Evolutionary conservation across 2,113 vertebrate species (phyloP), one percentile per base, ranked within the genome.

Genomic region (Eublepharis macularius): DNA sequence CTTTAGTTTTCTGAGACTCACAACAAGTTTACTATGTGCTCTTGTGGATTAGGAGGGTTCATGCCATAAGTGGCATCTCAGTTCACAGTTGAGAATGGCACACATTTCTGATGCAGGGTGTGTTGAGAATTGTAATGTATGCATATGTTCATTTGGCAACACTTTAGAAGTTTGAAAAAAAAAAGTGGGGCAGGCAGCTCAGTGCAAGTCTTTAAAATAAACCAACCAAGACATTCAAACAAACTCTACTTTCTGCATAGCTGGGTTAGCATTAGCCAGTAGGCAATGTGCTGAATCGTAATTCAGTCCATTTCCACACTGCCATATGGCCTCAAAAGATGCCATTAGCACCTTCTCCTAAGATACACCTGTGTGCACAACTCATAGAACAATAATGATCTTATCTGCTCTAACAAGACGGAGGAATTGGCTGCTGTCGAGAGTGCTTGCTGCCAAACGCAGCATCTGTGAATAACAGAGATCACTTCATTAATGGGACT

Each of bases 401-500:
- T 85, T 77, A 88, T 84, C 74, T 85, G 54, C 85, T 86, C 72
- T 81, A 93, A 88, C 65, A 88, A 93, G 79, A 60, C 69, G 80
- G 89, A 74, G 93, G 91, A 82, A 78, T 49, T 76, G 65, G 80
- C 76, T 91, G 54, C 60, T 84, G 45, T 21, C 83, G 72, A 94
- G 82, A 69, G 36, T 77, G 49, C 21, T 19, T 75, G 88, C 88
- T 92, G 86, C 84, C 91, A 89, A 66, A 68, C 34, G 69, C 6
- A 76, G 73, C 85, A 92, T 90, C 91, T 90, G 79, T 89, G 87
- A 91, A 84, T 75, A 94, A 65, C 75, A 88, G 76, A 80, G 76
- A 86, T 63, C 86, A 85, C 76, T 93, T 91, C 81, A 93, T 93
- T 92, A 91, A 88, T 68, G 85, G 78, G 84, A 88, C 87, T 84